phyloP scores from a whole-genome alignment of 2,888 invertebrate species.

The Chesias legatella region DNA sequence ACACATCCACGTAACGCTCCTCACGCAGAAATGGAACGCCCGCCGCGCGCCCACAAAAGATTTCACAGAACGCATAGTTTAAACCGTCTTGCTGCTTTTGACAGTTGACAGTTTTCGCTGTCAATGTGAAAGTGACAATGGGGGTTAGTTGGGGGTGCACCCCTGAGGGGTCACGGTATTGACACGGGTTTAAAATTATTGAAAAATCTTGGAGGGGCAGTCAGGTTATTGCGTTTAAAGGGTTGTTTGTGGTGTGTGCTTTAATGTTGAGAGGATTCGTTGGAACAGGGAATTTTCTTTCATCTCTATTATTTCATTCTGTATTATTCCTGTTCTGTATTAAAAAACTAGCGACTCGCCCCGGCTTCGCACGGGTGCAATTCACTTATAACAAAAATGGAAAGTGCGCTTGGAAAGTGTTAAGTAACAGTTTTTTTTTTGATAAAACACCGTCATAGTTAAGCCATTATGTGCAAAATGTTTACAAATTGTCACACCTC shows the following conservation, averaged over 20 bases:
- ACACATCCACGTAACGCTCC: slow-evolving; percentile 26
- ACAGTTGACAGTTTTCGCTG: slow-evolving; percentile 79
- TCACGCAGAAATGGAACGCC: slow-evolving; percentile 36
- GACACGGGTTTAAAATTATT: slow-evolving; percentile 76
- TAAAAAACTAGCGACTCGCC: no score
- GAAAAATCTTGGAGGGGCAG: slow-evolving; percentile 61
- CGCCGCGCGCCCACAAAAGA: slow-evolving; percentile 55
- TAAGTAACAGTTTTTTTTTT: no score
- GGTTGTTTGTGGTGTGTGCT: slow-evolving; percentile 47
- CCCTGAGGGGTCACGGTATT: slow-evolving; percentile 51
- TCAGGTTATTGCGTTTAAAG: slow-evolving; percentile 47
- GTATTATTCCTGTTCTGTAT: no score
- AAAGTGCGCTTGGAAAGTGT: no score
- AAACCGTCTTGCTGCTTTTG: slow-evolving; percentile 77
- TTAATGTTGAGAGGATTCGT: slow-evolving; percentile 32
- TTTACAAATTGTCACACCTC: no score
- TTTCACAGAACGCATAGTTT: slow-evolving; percentile 72
- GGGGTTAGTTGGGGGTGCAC: slow-evolving; percentile 72
- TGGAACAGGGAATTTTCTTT: slow-evolving; percentile 7
- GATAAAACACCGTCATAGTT: no score
- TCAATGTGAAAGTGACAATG: slow-evolving; percentile 63
- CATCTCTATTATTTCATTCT: no score
- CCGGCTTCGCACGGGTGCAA: no score
- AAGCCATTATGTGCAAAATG: no score
- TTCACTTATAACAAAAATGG: no score